A percentile compares a stretch with the other conserved stretches of the same genome.
Evolutionary conservation across 2,888 invertebrate genomes (phyloP).

Genomic region (Cordylochernes scorpioides): DNA sequence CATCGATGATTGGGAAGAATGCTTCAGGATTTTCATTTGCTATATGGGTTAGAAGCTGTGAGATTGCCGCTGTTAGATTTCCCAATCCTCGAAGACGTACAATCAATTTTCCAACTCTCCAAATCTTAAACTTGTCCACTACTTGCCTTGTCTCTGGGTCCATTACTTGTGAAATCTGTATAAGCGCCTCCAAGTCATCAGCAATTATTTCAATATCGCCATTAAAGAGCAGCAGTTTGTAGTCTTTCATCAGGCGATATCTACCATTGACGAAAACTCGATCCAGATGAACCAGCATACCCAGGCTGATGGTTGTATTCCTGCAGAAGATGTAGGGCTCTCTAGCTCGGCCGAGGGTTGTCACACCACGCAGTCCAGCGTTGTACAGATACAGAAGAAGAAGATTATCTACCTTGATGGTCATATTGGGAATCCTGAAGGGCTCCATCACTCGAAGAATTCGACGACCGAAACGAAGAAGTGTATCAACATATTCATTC

Average conservation of each 20-base stretch:
- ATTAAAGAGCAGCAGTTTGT: conserved; percentile 14
- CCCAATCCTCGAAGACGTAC: conserved; percentile 11
- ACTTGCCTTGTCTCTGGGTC: conserved; percentile 9
- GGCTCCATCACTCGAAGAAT: conserved; percentile 15
- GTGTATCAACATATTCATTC: conserved; percentile 16
- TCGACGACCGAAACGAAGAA: conserved; percentile 14
- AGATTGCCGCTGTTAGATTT: conserved; percentile 12
- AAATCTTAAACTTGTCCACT: too few relatives aligned
- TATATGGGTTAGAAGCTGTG: conserved; percentile 8
- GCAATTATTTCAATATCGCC: conserved; percentile 14
- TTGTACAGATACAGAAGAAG: conserved; percentile 14
- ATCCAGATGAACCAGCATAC: conserved; percentile 14
- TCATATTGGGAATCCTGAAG: conserved; percentile 13
- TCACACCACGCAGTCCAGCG: conserved; percentile 12
- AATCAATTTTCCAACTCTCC: conserved; percentile 10
- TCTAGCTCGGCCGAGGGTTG: conserved; percentile 13
- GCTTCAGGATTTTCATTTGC: conserved; percentile 9
- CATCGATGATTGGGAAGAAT: conserved; percentile 8
- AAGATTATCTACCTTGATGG: too few relatives aligned
- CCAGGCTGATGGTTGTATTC: conserved; percentile 12
- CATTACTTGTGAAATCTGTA: conserved; percentile 14
- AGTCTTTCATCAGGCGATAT: conserved; percentile 15
- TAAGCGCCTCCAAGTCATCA: conserved; percentile 11
- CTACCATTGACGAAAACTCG: conserved; percentile 12
- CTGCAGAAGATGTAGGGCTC: conserved; percentile 13